Conservation (phyloP, 2,888 invertebrate genomes). For the Colostygia pectinataria region DNA sequence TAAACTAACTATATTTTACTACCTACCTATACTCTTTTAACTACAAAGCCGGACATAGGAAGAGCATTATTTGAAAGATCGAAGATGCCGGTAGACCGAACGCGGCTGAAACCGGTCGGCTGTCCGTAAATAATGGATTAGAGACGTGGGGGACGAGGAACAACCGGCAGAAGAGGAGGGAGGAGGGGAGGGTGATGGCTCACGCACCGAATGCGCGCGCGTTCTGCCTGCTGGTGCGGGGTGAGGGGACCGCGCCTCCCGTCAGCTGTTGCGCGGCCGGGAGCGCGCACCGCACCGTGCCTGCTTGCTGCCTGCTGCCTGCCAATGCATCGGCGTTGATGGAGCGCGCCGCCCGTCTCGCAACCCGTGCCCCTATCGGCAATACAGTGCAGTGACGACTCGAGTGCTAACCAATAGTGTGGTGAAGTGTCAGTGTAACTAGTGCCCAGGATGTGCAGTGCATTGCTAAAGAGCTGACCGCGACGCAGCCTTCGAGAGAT, state of each 20-base stretch:
- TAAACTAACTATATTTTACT: no score
- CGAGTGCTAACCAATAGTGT: constrained; percentile 43
- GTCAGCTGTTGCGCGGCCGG: constrained; percentile 82
- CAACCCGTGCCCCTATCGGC: constrained; percentile 37
- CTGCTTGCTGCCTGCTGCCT: constrained; percentile 62
- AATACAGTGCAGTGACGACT: constrained; percentile 42
- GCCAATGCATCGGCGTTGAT: constrained; percentile 79
- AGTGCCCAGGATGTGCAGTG: constrained; percentile 70
- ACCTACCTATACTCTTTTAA: no score
- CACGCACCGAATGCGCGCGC: constrained; percentile 76
- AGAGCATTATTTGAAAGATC: constrained; percentile 81
- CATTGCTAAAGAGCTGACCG: constrained; percentile 72
- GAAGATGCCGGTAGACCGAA: constrained; percentile 70
- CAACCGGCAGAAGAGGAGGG: constrained; percentile 59
- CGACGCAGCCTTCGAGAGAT: constrained; percentile 62
- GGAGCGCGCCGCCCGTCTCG: constrained; percentile 67
- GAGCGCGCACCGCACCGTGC: constrained; percentile 63
- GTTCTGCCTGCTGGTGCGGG: constrained; percentile 48
- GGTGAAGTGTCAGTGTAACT: constrained; percentile 61
- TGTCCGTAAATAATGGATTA: constrained; percentile 82
- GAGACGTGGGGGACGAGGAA: constrained; percentile 68
- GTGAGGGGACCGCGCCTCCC: constrained; percentile 74
- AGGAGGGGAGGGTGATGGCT: constrained; percentile 58
- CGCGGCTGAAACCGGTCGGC: constrained; percentile 81
- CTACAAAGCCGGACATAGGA: constrained; percentile 72